Evolutionary conservation across 2,888 invertebrate genomes (phyloP).

Genomic region (Polyommatus icarus): DNA sequence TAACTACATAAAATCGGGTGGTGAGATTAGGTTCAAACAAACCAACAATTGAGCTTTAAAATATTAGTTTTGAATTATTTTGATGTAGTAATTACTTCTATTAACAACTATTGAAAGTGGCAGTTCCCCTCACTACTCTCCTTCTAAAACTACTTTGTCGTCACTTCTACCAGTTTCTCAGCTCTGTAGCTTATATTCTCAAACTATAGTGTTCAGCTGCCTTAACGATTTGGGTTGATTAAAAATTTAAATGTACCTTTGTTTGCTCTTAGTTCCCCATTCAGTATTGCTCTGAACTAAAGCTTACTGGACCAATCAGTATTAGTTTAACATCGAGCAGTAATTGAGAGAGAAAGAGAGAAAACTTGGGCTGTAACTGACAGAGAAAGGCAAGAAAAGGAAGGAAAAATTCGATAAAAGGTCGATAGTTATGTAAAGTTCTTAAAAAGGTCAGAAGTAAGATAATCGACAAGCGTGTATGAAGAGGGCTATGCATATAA

Average conservation of each 20-base stretch:
- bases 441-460: neutral
- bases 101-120: too few species aligned
- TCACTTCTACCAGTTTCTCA: neutral
- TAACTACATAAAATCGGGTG: too few species aligned
- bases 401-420: neutral
- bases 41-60: too few species aligned
- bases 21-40: too few species aligned
- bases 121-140: too few species aligned
- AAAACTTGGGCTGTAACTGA: neutral
- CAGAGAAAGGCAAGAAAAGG: neutral
- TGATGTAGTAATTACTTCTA: too few species aligned
- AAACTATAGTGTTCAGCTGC: neutral
- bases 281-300: neutral
- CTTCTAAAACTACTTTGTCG: neutral
- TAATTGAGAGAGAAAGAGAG: neutral
- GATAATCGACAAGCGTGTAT: neutral
- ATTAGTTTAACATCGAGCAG: neutral
- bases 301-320: neutral
- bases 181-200: constrained; percentile 4
- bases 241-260: constrained; percentile 12
- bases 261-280: neutral
- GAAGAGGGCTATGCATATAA: neutral
- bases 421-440: neutral
- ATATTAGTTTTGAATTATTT: too few species aligned
- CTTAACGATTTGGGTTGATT: constrained; percentile 14